Evolutionary conservation across 2,888 invertebrate species (phyloP), one percentile per base, ranked within the genome.

Genomic region (Stenolophus ochropezus): DNA sequence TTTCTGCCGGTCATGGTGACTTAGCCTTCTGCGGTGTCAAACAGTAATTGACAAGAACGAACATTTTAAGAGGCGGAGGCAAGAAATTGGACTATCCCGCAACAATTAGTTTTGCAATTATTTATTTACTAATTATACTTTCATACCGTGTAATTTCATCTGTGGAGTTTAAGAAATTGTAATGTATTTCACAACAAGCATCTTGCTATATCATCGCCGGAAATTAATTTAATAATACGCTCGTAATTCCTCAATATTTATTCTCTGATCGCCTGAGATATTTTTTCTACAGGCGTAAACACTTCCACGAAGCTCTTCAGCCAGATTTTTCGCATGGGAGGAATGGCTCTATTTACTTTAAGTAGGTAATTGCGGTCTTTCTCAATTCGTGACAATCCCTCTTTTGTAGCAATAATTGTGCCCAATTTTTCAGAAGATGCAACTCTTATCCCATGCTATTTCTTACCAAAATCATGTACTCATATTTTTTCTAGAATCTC

Each of bases 1-100:
- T 73, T 80, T 80, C 47, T 80, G 80, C 80, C 47, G 80, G 73
- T 80, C 80, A 80, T 73, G 56, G 25, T 80, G 80, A 80, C 80
- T 56, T 18, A 18, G 73, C 80, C 51, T 25, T 69, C 71, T 27
- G n/a, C 79, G 69, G 69, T 79, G 79, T 79, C 79, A 79, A 79
- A 69, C 79, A 65, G 79, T 79, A 79, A 79, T 79, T 79, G 79
- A 79, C 71, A 79, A 69, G 79, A 69, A 79, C 69, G 49, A 69
- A 79, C 79, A 79, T 79, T 79, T 79, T 11, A n/a, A 69, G 42
- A 69, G 65, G 33, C 65, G 65, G 65, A 33, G 61, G 14, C n/a
- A 14, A 14, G 23, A 61, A 42, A 69, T 69, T 69, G 18, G 65
- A 61, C 61, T 61, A 23, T 21, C 61, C 23, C 23, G 25, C 23